Percentiles rank a stretch among this genome's conserved stretches.
Evolutionary conservation across 2,888 invertebrate species (phyloP).

Genomic region (Romanomermis culicivorax): DNA sequence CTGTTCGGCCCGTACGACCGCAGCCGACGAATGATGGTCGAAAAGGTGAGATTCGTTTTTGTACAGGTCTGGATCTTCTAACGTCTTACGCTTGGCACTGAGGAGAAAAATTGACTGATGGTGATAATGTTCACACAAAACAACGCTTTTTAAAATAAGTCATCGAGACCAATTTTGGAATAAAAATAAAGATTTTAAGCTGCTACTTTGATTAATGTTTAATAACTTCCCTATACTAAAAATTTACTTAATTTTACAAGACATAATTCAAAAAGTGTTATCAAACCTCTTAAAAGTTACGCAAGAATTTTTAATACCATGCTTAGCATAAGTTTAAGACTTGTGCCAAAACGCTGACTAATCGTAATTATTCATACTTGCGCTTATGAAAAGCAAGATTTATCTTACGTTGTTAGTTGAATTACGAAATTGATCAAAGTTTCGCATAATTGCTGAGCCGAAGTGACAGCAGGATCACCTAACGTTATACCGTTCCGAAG

Average conservation of each 20-base stretch:
- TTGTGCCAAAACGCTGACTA: too few species aligned
- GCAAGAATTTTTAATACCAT: background rate
- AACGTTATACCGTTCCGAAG: constrained; percentile 43
- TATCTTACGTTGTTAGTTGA: constrained; percentile 39
- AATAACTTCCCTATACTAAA: background rate
- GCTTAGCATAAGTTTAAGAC: too few species aligned
- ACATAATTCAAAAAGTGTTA: background rate
- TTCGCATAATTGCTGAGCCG: constrained; percentile 45
- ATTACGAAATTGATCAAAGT: constrained; percentile 54
- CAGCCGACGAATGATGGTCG: constrained; percentile 14
- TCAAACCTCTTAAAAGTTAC: background rate
- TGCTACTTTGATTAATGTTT: background rate
- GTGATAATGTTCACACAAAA: too few species aligned
- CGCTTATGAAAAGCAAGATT: background rate
- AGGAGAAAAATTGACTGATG: background rate
- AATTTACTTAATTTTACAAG: background rate
- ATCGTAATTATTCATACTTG: too few species aligned
- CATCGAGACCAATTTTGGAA: too few species aligned
- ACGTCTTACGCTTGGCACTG: constrained; percentile 53
- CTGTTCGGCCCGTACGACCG: constrained; percentile 24
- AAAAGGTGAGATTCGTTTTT: constrained; percentile 18
- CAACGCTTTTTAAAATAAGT: too few species aligned
- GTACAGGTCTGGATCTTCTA: constrained; percentile 59
- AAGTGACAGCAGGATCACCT: constrained; percentile 36
- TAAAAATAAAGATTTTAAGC: too few species aligned